Conservation (phyloP, 2,888 invertebrate species). For the Napeogenes inachia region DNA sequence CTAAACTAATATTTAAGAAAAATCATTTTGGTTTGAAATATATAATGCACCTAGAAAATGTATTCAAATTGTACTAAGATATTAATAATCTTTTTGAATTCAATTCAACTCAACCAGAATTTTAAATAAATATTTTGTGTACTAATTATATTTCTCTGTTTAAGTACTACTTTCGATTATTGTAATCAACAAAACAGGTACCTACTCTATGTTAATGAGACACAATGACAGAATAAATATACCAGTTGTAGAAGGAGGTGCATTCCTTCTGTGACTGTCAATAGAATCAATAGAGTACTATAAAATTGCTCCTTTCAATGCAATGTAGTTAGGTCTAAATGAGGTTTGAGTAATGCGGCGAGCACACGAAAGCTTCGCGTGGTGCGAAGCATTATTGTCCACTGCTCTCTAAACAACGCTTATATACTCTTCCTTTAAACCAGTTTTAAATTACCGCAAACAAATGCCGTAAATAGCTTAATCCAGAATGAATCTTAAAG, state of each 20-base stretch:
- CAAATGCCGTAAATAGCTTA: constrained; percentile 18
- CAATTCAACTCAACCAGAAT: too few species aligned
- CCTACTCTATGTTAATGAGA: constrained; percentile 47
- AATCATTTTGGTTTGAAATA: not conserved
- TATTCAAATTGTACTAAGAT: not conserved
- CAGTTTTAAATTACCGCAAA: constrained; percentile 30
- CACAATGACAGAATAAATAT: constrained; percentile 55
- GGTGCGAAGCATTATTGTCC: constrained; percentile 47
- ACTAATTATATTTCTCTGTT: not conserved
- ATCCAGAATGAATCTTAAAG: constrained; percentile 15
- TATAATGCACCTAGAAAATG: not conserved
- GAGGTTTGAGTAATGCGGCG: constrained; percentile 73
- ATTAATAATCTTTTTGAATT: not conserved
- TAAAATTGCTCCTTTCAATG: constrained; percentile 73
- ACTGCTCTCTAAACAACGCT: constrained; percentile 32
- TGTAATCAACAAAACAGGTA: constrained; percentile 23
- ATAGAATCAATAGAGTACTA: constrained; percentile 73
- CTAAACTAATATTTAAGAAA: too few species aligned
- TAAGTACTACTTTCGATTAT: not conserved
- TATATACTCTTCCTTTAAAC: constrained; percentile 32
- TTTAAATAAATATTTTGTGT: too few species aligned
- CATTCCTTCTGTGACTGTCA: constrained; percentile 58
- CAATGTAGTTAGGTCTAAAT: constrained; percentile 71
- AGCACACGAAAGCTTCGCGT: constrained; percentile 68
- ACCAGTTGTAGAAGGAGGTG: constrained; percentile 50